Evolutionary conservation across 2,113 vertebrate species (phyloP).

Genomic region (Stegastes partitus): DNA sequence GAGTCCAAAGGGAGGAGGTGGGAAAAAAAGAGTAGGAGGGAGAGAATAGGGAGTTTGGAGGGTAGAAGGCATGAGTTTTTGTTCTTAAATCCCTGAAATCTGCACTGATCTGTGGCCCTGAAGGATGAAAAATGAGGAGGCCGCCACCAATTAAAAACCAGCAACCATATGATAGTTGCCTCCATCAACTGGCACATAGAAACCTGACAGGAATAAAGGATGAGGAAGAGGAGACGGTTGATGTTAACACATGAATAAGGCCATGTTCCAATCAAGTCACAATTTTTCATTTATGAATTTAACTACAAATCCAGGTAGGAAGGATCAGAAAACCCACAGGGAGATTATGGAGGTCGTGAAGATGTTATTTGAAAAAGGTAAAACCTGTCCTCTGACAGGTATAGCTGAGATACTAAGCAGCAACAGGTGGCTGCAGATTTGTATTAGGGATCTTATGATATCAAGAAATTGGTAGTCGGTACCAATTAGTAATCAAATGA

Average conservation of each 20-base stretch:
- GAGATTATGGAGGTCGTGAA: too few relatives aligned
- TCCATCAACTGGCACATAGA: not conserved
- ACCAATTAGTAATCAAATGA: too few relatives aligned
- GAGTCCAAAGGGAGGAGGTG: not conserved
- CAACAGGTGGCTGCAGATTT: too few relatives aligned
- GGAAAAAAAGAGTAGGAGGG: slow-evolving; percentile 3
- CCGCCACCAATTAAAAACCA: slow-evolving; percentile 10
- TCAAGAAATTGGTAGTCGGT: too few relatives aligned
- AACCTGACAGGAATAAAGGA: not conserved
- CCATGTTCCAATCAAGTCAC: not conserved
- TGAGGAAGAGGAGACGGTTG: not conserved
- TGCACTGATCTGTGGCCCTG: slow-evolving; percentile 68
- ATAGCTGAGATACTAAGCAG: too few relatives aligned
- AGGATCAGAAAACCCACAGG: too few relatives aligned
- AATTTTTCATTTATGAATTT: too few relatives aligned
- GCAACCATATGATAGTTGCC: too few relatives aligned
- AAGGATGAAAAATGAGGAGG: slow-evolving; percentile 14
- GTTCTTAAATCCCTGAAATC: slow-evolving; percentile 14
- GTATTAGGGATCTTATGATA: too few relatives aligned
- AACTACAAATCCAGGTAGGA: too few relatives aligned
- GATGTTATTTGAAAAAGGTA: too few relatives aligned
- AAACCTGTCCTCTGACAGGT: too few relatives aligned
- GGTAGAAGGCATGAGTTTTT: not conserved
- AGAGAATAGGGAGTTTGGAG: not conserved
- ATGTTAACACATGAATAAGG: not conserved